Percentiles rank a stretch among this genome's conserved stretches.
Conservation (phyloP, 2,113 vertebrate species). For the Ceuthmochares aereus region DNA sequence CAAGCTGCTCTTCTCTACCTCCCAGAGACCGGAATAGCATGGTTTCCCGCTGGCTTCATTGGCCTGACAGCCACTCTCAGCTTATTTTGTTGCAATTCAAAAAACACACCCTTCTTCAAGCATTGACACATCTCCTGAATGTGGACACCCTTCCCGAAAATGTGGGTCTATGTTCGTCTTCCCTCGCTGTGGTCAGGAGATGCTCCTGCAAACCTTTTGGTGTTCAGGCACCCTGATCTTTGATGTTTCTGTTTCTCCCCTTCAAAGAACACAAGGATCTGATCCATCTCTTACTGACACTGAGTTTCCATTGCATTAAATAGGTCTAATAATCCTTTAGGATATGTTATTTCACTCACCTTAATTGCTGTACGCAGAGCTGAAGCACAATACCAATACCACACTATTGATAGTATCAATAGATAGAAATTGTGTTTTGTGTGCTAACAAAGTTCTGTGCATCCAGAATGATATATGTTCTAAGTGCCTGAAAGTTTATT, state of each 20-base stretch:
- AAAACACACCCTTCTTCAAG: conserved; percentile 45
- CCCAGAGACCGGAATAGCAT: conserved; percentile 27
- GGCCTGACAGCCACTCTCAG: conserved; percentile 18
- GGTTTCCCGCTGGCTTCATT: not conserved
- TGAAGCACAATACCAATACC: not conserved
- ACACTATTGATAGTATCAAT: not conserved
- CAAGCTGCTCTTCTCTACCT: not conserved
- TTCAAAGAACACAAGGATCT: not conserved
- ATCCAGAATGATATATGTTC: not conserved
- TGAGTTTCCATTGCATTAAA: not conserved
- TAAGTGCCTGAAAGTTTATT: not conserved
- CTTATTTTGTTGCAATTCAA: conserved; percentile 45
- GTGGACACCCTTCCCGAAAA: conserved; percentile 45
- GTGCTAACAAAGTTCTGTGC: not conserved
- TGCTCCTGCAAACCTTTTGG: not conserved
- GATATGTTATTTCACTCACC: not conserved
- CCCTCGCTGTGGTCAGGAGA: not conserved
- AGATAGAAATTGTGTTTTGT: not conserved
- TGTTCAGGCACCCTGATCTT: not conserved
- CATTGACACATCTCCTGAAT: conserved; percentile 15
- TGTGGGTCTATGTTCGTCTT: not conserved
- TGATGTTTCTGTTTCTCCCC: not conserved
- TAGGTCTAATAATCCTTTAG: not conserved
- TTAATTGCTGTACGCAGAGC: not conserved
- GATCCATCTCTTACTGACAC: not conserved